phyloP scores from a whole-genome alignment of 1,140 invertebrate species.

The Sycophaga agraensis region DNA sequence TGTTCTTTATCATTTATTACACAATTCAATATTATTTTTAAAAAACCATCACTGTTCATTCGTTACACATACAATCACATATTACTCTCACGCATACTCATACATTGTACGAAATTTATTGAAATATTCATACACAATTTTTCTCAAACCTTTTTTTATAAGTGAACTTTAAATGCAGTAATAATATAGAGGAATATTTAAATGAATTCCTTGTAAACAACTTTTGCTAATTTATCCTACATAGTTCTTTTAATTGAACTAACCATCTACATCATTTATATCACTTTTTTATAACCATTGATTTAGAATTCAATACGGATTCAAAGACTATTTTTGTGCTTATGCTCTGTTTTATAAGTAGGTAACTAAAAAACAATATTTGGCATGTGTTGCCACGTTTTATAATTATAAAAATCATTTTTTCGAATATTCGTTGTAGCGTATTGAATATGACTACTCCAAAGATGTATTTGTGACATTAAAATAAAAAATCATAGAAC shows the following conservation, averaged over 20 bases:
- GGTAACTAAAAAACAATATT: conserved; percentile 10
- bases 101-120: conserved; percentile 29
- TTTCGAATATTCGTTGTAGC: conserved; percentile 12
- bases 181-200: conserved; percentile 37
- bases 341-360: conserved; percentile 4
- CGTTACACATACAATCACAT: conserved; percentile 12
- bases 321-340: conserved; percentile 17
- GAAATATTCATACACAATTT: conserved; percentile 33
- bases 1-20: conserved; percentile 8
- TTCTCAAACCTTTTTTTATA: conserved; percentile 36
- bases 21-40: conserved; percentile 29
- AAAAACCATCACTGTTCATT: conserved; percentile 31
- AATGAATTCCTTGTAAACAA: conserved; percentile 16
- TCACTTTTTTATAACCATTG: conserved; percentile 26
- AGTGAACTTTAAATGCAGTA: conserved; percentile 40
- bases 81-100: conserved; percentile 8
- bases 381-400: conserved; percentile 3
- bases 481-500: too few species aligned
- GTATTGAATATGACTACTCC: too few species aligned
- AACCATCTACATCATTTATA: conserved; percentile 15
- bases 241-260: conserved; percentile 5
- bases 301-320: conserved; percentile 13
- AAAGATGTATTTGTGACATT: too few species aligned
- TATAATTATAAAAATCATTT: conserved; percentile 11
- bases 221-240: conserved; percentile 9